Evolutionary conservation across 2,888 invertebrate genomes (phyloP), one percentile per base, ranked within the genome.

Genomic region (Kryphioiulus occultus): DNA sequence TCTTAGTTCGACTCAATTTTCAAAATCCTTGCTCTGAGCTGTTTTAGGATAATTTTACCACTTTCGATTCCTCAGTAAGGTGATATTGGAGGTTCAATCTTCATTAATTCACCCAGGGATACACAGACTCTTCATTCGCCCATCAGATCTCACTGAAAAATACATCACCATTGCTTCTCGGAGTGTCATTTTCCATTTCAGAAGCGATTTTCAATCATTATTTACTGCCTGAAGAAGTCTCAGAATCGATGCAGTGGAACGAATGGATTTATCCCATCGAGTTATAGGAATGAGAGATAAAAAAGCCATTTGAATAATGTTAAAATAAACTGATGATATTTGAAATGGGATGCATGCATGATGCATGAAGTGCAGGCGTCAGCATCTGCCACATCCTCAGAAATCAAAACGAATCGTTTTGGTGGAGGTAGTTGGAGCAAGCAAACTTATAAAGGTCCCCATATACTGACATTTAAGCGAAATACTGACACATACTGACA

Each of bases 81-180:
- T 53, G 17, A 17, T 53, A 17, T 19, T 7, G 0, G 4, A 53
- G 12, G 17, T n/a, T 53, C 53, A 53, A 53, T n/a, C 17, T 53
- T 53, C 53, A 53, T 53, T 53, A 53, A n/a, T 53, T n/a, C 53
- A 53, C 53, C 53, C n/a, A 53, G n/a, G n/a, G n/a, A 53, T 53
- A 53, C 53, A 53, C 53, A 12, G 17, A 19, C 17, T 19, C 53
- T 53, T 53, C 53, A n/a, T 53, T 19, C 53, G 47, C 53, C 53
- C 19, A 53, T 53, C 53, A 3, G 53, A 53, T 53, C 53, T 53
- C 12, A 19, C 19, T 53, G 10, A 19, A 53, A n/a, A 53, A 53
- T 53, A 19, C 17, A 12, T 19, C 53, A 53, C 1, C 53, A 15
- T 19, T 19, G 7, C 53, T 53, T 53, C 35, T 35, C 35, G 44